Base-by-base conservation (phyloP, 2,888 invertebrate genomes). In the Meta bourneti region DNA sequence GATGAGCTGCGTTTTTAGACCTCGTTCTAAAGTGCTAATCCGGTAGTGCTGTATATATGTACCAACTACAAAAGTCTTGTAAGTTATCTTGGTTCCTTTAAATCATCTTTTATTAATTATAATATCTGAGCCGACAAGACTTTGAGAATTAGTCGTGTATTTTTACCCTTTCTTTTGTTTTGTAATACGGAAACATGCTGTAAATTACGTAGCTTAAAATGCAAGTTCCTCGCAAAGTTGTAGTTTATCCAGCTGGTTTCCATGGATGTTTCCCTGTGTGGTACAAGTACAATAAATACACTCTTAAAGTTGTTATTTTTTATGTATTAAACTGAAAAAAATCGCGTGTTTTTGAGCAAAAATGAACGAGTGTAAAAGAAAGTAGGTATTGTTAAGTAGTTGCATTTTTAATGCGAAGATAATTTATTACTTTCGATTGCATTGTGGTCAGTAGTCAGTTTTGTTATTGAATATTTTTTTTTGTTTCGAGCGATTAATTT, bases 41-140 rank as follows among this genome's bases (percentile, higher is more conserved):
- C 78, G 87, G 83, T 91, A 91, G 91, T 87, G 91, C 87, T 83
- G 83, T 87, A 91, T 91, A 82, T 83, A 91, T 91, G 91, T 91
- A 87, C 79, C 91, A 87, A 72, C 87, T 91, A 91, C 87, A 87
- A 87, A 91, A 91, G 61, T 75, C 87, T 81, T 83, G 91, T 91
- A 83, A 91, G 91, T 87, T 77, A 13, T 11, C 6, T 70, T 54
- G 71, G n/a, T 13, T 82, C 51, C 52, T 9, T 82, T 81, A 16
- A 61, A 61, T 61, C 61, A 34, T 34, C 61, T 13, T 61, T 6
- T 61, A 8, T 61, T 61, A 61, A 16, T 16, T 11, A 16, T 16
- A 61, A 8, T 61, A 61, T 16, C 61, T 61, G 61, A 11, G 34
- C 34, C 34, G 34, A 61, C 61, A 61, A 61, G 11, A 61, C 61